A percentile compares a stretch with the other conserved stretches of the same genome.
Conservation (phyloP, 2,797 vertebrate species). For the Phoxinus dragarum region DNA sequence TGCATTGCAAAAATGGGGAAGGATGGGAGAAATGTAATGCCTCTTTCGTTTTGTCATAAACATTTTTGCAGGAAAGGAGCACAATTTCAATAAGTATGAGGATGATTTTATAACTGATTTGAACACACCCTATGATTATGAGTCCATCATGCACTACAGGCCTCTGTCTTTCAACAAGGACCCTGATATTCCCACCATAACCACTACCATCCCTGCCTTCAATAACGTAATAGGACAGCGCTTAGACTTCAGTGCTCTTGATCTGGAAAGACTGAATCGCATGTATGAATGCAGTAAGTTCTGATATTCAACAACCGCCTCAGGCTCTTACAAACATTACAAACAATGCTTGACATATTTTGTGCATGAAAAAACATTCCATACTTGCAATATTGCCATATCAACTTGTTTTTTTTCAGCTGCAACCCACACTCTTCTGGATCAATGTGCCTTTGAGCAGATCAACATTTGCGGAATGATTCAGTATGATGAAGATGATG, state of each 20-base stretch:
- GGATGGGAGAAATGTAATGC: not conserved
- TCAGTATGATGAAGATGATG: constrained; percentile 80
- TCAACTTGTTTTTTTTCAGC: constrained; percentile 71
- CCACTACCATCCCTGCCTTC: constrained; percentile 84
- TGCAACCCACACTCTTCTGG: constrained; percentile 84
- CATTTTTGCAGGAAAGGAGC: constrained; percentile 71
- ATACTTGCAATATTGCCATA: not conserved
- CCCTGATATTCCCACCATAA: constrained; percentile 83
- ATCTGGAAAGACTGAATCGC: constrained; percentile 87
- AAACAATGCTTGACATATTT: not conserved
- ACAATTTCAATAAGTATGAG: constrained; percentile 85
- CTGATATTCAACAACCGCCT: not conserved
- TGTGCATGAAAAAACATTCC: not conserved
- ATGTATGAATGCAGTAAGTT: constrained; percentile 94
- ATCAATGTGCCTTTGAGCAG: constrained; percentile 89
- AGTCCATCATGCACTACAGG: constrained; percentile 91
- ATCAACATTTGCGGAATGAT: constrained; percentile 94
- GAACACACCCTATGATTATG: constrained; percentile 91
- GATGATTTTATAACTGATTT: constrained; percentile 84
- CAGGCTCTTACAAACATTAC: not conserved
- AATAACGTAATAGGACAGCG: constrained; percentile 87
- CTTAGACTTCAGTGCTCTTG: constrained; percentile 86
- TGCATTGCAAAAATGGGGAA: not conserved
- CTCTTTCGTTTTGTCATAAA: not conserved
- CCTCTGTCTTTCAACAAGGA: constrained; percentile 90